Percentiles rank a stretch among this genome's conserved stretches.
These are phyloP conservation scores for Pseudomyrmex dendroicus DNA, from an alignment of 1,140 invertebrate genomes.

Conservation along the genomic window DNA sequence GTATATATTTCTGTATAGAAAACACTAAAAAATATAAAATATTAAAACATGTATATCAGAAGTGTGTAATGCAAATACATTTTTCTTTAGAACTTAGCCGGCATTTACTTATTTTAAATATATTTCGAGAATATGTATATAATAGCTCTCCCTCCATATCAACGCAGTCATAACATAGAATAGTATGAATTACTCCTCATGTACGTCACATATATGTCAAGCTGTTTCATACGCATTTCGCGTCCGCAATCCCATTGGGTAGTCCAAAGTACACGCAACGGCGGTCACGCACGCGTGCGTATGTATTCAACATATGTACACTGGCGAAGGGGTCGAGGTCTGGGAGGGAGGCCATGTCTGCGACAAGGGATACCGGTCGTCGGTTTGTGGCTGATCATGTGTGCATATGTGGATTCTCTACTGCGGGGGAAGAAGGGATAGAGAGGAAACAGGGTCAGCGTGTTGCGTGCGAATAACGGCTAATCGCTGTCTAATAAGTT, in stretches of 20 bases:
- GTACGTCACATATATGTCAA: slow-evolving; percentile 40
- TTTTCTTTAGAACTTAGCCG: not conserved
- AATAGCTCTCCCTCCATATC: not conserved
- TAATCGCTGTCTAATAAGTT: slow-evolving; percentile 77
- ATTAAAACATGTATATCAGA: not conserved
- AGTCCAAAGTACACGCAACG: slow-evolving; percentile 51
- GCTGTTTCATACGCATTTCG: slow-evolving; percentile 44
- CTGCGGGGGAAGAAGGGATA: not conserved
- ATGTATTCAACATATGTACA: slow-evolving; percentile 57
- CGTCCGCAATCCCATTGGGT: slow-evolving; percentile 47
- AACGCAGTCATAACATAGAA: not conserved
- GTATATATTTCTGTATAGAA: not conserved
- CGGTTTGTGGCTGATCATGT: slow-evolving; percentile 74
- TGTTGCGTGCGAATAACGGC: slow-evolving; percentile 75
- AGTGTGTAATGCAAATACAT: not conserved
- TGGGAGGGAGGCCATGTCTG: slow-evolving; percentile 51
- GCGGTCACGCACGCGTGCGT: slow-evolving; percentile 51
- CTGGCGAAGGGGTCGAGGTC: slow-evolving; percentile 10
- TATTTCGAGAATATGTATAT: not conserved
- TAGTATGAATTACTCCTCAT: slow-evolving; percentile 2
- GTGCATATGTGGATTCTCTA: slow-evolving; percentile 48
- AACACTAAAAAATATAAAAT: not conserved
- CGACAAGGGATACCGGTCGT: slow-evolving; percentile 63
- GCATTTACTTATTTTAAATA: not conserved
- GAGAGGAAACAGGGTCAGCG: slow-evolving; percentile 74